Evolutionary conservation across 2,113 vertebrate genomes (phyloP), one percentile per base, ranked within the genome.

Genomic region (Sialia sialis): DNA sequence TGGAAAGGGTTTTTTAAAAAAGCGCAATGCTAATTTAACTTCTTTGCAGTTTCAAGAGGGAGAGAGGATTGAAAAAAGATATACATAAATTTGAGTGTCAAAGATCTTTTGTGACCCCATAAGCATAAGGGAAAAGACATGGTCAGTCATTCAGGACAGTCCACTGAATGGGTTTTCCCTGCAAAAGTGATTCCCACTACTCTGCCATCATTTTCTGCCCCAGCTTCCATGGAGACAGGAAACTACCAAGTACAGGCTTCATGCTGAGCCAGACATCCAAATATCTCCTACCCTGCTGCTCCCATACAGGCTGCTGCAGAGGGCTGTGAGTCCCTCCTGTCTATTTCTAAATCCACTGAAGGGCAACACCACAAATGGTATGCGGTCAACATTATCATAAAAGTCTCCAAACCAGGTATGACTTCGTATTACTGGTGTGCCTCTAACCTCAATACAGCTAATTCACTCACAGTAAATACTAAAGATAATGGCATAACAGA

Each of bases 191-290:
- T 80, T 90, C 44, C 67, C 64, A 16, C 72, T 76, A 39, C 51
- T 64, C 49, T 73, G 25, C 59, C 66, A 89, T 82, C 23, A 44
- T 64, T 82, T 93, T 93, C 41, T 85, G 49, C 70, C 59, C 20
- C 74, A 91, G 82, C 48, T 91, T 95, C 56, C 58, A 69, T 2
- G 1, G 81, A 92, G 89, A 93, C 74, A 93, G 90, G 92, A 96
- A 96, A 64, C 93, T 82, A 74, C 82, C 76, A 93, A 94, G 52
- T 21, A 93, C 62, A 72, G 84, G 52, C 44, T 76, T 85, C 93
- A 56, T 3, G 66, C 78, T 84, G 93, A 89, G 95, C 89, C 84
- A 95, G 91, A 89, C 91, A 94, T 84, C 69, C 84, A 89, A 96
- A 94, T 78, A 60, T 62, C 78, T 94, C 48, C 69, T 41, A 75